Percentiles rank a stretch among this genome's conserved stretches.
Evolutionary conservation across 2,113 vertebrate species (phyloP).

Genomic region (Parotia lawesii): DNA sequence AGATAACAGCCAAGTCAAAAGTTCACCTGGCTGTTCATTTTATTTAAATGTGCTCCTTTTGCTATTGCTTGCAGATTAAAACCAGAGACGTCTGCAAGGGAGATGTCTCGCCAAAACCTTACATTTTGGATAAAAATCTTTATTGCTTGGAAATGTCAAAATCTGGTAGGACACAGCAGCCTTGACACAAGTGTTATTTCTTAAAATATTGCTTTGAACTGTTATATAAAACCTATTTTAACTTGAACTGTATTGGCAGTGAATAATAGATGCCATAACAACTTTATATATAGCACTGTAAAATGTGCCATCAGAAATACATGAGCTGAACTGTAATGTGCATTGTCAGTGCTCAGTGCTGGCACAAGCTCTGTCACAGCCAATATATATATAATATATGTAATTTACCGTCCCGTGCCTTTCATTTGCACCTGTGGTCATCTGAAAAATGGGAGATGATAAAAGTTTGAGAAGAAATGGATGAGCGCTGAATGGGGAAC

Average conservation of each 20-base stretch:
- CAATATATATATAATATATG: background rate
- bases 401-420: background rate
- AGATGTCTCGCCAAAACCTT: conserved; percentile 41
- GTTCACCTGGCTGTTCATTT: conserved; percentile 52
- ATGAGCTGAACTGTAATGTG: conserved; percentile 51
- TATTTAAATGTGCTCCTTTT: conserved; percentile 38
- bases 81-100: conserved; percentile 20
- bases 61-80: conserved; percentile 39
- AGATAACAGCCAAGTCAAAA: conserved; percentile 44
- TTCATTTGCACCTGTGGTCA: background rate
- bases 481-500: background rate
- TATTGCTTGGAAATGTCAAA: conserved; percentile 60
- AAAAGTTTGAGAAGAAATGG: background rate
- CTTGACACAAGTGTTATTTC: conserved; percentile 57
- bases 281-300: conserved; percentile 63
- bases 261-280: conserved; percentile 69
- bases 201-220: conserved; percentile 67
- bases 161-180: conserved; percentile 60
- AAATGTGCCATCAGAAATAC: conserved; percentile 61
- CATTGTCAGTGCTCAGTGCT: conserved; percentile 53
- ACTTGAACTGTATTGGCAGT: conserved; percentile 67
- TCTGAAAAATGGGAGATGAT: background rate
- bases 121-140: conserved; percentile 52
- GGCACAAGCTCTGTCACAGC: conserved; percentile 1
- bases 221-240: conserved; percentile 67